These are phyloP conservation scores for Macrochelys suwanniensis DNA, from an alignment of 2,797 vertebrate genomes.

Conservation along the genomic window DNA sequence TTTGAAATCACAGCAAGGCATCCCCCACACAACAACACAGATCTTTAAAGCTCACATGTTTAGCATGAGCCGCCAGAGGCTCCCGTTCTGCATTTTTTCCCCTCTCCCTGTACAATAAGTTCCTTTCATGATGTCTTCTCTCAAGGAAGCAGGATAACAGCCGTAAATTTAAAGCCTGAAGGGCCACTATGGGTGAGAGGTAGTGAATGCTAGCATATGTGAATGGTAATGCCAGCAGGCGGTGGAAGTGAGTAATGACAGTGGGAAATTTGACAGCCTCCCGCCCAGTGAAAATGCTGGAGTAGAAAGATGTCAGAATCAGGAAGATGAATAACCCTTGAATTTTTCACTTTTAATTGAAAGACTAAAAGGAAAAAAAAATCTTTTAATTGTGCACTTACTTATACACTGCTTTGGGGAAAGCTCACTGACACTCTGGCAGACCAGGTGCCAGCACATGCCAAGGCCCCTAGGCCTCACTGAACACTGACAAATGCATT, in stretches of 20 bases:
- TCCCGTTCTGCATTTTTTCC: rapidly evolving
- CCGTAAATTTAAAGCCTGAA: not conserved
- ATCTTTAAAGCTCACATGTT: not conserved
- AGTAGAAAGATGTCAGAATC: not conserved
- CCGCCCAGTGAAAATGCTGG: not conserved
- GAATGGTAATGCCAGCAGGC: not conserved
- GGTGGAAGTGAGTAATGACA: rapidly evolving
- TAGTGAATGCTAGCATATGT: not conserved
- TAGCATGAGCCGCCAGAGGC: not conserved
- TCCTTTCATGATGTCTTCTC: not conserved
- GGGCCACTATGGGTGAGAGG: not conserved
- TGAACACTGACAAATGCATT: not conserved
- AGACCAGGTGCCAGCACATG: not conserved
- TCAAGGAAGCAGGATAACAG: not conserved
- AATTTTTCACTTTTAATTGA: not conserved
- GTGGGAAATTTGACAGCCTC: not conserved
- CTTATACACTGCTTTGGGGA: not conserved
- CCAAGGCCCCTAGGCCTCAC: not conserved
- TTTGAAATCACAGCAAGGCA: not conserved
- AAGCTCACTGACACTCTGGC: not conserved
- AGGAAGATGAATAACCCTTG: not conserved
- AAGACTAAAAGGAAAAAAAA: not conserved
- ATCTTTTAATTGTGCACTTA: not conserved
- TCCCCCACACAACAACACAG: not conserved
- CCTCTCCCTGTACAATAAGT: not conserved